Percentiles rank a stretch among this genome's conserved stretches.
Evolutionary conservation across 2,888 invertebrate species (phyloP).

Genomic region (Acleris sparsana): DNA sequence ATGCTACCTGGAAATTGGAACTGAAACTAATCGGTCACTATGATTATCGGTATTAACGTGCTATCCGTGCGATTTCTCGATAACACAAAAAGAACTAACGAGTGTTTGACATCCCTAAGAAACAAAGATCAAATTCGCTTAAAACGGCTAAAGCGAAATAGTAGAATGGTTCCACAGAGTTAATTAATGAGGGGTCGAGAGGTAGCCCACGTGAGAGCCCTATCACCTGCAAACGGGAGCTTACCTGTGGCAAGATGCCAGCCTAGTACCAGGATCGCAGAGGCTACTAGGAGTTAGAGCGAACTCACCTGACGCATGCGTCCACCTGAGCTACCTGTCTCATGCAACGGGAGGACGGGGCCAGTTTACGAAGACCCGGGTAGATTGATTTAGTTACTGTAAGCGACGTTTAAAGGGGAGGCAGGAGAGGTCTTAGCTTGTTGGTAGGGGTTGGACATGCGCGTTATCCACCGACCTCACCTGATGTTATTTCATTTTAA

Average conservation of each 20-base stretch:
- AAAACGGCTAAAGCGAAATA: background rate
- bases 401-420: constrained; percentile 38
- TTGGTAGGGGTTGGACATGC: constrained; percentile 38
- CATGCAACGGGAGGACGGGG: constrained; percentile 36
- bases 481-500: constrained; percentile 46
- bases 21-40: constrained; percentile 32
- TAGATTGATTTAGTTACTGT: constrained; percentile 41
- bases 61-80: too few relatives aligned
- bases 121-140: constrained; percentile 5
- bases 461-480: constrained; percentile 31
- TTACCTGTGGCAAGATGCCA: constrained; percentile 84
- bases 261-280: constrained; percentile 75
- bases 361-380: constrained; percentile 54
- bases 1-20: constrained; percentile 15
- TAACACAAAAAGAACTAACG: background rate
- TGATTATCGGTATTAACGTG: background rate
- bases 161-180: constrained; percentile 14
- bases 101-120: background rate
- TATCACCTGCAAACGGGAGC: constrained; percentile 69
- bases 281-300: constrained; percentile 51
- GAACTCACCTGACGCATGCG: constrained; percentile 78
- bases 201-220: constrained; percentile 55
- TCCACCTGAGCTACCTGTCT: constrained; percentile 73
- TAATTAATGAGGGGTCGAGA: constrained; percentile 57
- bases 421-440: constrained; percentile 32